Evolutionary conservation across 2,888 invertebrate species (phyloP).

Genomic region (Ariolimax columbianus): DNA sequence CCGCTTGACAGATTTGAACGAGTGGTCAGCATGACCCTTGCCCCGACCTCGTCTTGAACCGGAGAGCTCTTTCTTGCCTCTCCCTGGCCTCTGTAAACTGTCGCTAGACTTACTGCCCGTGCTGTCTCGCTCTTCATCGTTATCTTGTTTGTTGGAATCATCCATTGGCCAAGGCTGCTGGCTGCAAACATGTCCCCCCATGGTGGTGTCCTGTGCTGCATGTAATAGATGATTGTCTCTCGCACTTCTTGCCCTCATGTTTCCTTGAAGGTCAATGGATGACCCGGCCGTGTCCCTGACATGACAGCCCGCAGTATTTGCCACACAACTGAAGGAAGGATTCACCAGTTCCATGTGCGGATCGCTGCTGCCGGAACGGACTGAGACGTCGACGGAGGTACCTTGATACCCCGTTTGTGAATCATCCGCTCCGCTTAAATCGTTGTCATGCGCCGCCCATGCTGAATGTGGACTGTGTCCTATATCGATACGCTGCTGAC

Average conservation of each 20-base stretch:
- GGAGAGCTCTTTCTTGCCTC: neutral
- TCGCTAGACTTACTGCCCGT: constrained; percentile 27
- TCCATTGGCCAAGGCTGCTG: no score
- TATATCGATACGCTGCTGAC: no score
- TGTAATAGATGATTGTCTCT: no score
- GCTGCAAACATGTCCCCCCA: no score
- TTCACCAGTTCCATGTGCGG: neutral
- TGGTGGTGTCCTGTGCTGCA: no score
- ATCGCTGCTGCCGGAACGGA: neutral
- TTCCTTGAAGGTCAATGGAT: neutral
- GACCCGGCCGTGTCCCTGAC: neutral
- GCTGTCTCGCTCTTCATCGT: constrained; percentile 24
- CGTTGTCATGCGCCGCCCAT: neutral
- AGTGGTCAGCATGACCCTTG: neutral
- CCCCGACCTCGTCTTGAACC: neutral
- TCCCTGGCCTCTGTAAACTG: constrained; percentile 9
- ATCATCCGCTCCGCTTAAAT: neutral
- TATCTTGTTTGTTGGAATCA: neutral
- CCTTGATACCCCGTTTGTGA: neutral
- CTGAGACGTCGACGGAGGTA: neutral
- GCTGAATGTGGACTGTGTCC: neutral
- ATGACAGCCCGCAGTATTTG: neutral
- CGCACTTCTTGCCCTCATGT: no score
- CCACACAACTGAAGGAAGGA: neutral
- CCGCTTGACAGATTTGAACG: constrained; percentile 38